These are phyloP conservation scores for Oceanodroma leucorhoa DNA, from an alignment of 2,797 vertebrate genomes.

Conservation along the genomic window DNA sequence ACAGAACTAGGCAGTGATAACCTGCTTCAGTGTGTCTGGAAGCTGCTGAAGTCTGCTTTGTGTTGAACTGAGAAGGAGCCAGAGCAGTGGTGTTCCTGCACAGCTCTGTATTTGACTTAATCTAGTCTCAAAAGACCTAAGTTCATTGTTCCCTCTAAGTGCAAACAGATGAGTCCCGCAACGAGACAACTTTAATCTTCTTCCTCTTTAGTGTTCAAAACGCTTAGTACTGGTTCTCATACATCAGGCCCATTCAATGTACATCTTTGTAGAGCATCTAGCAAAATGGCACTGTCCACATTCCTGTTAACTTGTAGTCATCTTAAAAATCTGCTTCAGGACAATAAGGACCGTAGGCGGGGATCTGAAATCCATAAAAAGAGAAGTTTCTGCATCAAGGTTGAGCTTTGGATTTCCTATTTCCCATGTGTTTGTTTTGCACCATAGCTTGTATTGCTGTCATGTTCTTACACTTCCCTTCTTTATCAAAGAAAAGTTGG, in stretches of 20 bases:
- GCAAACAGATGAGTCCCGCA: background rate
- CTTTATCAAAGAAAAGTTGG: background rate
- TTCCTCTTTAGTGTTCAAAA: background rate
- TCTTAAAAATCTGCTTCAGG: background rate
- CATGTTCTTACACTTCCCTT: fast-evolving
- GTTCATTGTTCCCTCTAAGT: background rate
- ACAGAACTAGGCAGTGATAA: background rate
- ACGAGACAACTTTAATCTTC: background rate
- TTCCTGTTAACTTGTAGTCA: background rate
- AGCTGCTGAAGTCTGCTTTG: background rate
- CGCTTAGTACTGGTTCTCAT: background rate
- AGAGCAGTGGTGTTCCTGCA: background rate
- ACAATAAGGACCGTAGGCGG: background rate
- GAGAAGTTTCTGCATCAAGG: background rate
- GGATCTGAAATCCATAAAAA: background rate
- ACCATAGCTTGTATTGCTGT: background rate
- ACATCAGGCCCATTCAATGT: background rate
- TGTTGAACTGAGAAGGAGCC: background rate
- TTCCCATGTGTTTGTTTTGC: background rate
- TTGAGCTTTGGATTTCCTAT: background rate
- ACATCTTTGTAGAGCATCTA: background rate
- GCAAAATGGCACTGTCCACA: background rate
- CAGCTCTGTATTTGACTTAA: background rate
- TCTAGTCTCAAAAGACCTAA: background rate
- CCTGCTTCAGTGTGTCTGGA: background rate